Evolutionary conservation across 2,888 invertebrate species (phyloP).

Genomic region (Polia nebulosa): DNA sequence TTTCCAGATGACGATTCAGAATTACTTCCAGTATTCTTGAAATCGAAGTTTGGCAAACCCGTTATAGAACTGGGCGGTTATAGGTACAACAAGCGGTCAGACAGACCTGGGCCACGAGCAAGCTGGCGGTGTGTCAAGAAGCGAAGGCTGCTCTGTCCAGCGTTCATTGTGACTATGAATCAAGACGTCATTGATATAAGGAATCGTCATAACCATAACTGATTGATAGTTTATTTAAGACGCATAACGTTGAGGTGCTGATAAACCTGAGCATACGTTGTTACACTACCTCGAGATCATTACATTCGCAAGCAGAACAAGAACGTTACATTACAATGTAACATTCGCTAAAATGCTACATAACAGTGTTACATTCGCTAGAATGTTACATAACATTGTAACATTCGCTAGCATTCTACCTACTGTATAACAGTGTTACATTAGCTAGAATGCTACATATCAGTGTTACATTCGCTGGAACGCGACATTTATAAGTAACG

Average conservation of each 20-base stretch:
- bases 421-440: not conserved
- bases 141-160: slow-evolving; percentile 72
- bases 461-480: not conserved
- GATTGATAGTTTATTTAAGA: not conserved
- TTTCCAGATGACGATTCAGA: slow-evolving; percentile 53
- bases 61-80: slow-evolving; percentile 77
- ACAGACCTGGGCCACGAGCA: slow-evolving; percentile 69
- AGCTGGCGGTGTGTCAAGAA: slow-evolving; percentile 79
- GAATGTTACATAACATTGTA: no score
- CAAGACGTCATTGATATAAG: slow-evolving; percentile 73
- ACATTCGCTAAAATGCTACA: not conserved
- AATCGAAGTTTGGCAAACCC: slow-evolving; percentile 74
- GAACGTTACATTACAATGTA: not conserved
- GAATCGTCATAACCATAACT: slow-evolving; percentile 73
- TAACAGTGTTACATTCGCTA: no score
- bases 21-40: slow-evolving; percentile 66
- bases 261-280: not conserved
- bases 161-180: slow-evolving; percentile 74
- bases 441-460: no score
- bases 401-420: not conserved
- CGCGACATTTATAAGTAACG: not conserved
- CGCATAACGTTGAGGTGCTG: not conserved
- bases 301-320: no score
- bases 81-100: slow-evolving; percentile 76
- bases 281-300: not conserved